A percentile compares a stretch with the other conserved stretches of the same genome.
Evolutionary conservation across 2,888 invertebrate species (phyloP).

Genomic region (Lomographa bimaculata): DNA sequence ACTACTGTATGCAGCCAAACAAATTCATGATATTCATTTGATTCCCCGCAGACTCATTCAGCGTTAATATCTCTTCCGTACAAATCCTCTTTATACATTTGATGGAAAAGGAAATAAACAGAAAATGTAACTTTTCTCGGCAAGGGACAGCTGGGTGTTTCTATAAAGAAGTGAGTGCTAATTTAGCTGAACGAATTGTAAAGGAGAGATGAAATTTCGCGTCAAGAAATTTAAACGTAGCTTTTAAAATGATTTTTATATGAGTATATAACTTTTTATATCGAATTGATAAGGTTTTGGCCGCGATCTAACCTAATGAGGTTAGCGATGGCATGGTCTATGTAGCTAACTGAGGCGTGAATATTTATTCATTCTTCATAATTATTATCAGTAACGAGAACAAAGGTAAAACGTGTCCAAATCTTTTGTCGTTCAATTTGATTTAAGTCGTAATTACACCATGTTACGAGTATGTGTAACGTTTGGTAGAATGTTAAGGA

Average conservation of each 20-base stretch:
- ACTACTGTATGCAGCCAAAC: slow-evolving; percentile 6
- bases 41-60: slow-evolving; percentile 27
- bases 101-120: slow-evolving; percentile 43
- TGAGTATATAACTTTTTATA: too few species aligned
- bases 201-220: slow-evolving; percentile 41
- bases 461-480: too few species aligned
- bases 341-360: too few species aligned
- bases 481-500: too few species aligned
- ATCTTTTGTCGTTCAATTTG: too few species aligned
- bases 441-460: too few species aligned
- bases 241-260: slow-evolving; percentile 7
- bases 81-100: slow-evolving; percentile 37
- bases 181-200: slow-evolving; percentile 52
- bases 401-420: too few species aligned
- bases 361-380: too few species aligned
- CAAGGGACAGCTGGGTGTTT: slow-evolving; percentile 38
- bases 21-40: slow-evolving; percentile 16
- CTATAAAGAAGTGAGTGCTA: slow-evolving; percentile 49
- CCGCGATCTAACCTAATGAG: too few species aligned
- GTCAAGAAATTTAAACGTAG: slow-evolving; percentile 9
- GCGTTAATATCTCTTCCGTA: slow-evolving; percentile 36
- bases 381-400: too few species aligned
- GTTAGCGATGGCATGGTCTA: too few species aligned
- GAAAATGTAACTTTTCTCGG: slow-evolving; percentile 41
- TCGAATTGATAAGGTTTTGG: too few species aligned